A percentile compares a stretch with the other conserved stretches of the same genome.
phyloP scores from a whole-genome alignment of 2,797 vertebrate genomes.

The Arnoldichthys spilopterus region DNA sequence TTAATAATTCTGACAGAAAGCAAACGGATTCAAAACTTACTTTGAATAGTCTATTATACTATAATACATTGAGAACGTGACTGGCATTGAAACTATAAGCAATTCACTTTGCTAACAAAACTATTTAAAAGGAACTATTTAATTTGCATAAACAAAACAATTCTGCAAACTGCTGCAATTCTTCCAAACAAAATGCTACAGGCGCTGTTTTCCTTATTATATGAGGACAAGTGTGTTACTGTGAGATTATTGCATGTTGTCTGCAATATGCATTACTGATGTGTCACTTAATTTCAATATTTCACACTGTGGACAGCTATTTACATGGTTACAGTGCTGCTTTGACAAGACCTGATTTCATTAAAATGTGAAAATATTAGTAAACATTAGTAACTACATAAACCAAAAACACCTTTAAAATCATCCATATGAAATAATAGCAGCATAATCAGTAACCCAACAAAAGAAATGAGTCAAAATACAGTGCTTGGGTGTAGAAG shows the following conservation, averaged over 20 bases:
- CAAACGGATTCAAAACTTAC: too few species aligned
- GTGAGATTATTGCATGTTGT: not conserved
- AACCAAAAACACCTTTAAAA: not conserved
- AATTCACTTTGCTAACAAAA: not conserved
- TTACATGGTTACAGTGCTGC: conserved; percentile 8
- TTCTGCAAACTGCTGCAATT: not conserved
- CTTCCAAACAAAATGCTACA: not conserved
- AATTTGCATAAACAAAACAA: too few species aligned
- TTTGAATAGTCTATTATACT: not conserved
- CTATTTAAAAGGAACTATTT: not conserved
- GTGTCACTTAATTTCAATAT: not conserved
- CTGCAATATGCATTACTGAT: not conserved
- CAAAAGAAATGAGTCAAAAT: not conserved
- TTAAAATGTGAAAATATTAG: not conserved
- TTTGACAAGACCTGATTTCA: not conserved
- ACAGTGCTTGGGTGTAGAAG: conserved; percentile 7
- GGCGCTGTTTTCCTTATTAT: not conserved
- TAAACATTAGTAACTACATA: not conserved
- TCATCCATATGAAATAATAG: conserved; percentile 7
- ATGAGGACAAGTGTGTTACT: not conserved
- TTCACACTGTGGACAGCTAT: not conserved
- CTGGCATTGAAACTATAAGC: not conserved
- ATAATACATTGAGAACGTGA: not conserved
- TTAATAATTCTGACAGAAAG: too few species aligned
- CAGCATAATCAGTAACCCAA: conserved; percentile 1